Percentiles rank a stretch among this genome's conserved stretches.
These are phyloP conservation scores for Ichneumon xanthorius DNA, from an alignment of 2,888 invertebrate species.

Conservation along the genomic window DNA sequence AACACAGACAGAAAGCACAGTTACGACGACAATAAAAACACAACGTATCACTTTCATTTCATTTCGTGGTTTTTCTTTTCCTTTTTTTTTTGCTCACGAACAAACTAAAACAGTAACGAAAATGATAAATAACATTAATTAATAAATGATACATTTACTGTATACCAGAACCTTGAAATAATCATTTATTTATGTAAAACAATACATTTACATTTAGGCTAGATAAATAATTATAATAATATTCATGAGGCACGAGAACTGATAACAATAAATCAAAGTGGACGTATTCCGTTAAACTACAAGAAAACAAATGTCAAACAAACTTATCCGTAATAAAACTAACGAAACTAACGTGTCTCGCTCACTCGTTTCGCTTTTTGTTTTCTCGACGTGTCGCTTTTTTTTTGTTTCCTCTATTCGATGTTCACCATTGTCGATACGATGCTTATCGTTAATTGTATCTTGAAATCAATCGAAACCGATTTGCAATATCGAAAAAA, in stretches of 20 bases:
- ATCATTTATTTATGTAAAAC: slow-evolving; percentile 78
- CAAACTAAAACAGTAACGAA: slow-evolving; percentile 44
- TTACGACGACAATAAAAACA: slow-evolving; percentile 73
- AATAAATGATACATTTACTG: slow-evolving; percentile 65
- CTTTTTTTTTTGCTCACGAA: slow-evolving; percentile 53
- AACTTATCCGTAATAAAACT: slow-evolving; percentile 39
- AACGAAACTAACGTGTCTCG: slow-evolving; percentile 33
- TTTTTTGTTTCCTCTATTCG: not conserved
- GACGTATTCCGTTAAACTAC: slow-evolving; percentile 10
- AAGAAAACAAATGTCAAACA: slow-evolving; percentile 37
- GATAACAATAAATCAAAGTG: slow-evolving; percentile 67
- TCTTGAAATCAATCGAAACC: slow-evolving; percentile 19
- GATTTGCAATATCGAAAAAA: slow-evolving; percentile 34
- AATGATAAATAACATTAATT: slow-evolving; percentile 44
- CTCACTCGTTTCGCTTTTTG: slow-evolving; percentile 4
- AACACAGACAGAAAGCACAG: slow-evolving; percentile 80
- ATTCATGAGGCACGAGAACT: slow-evolving; percentile 71
- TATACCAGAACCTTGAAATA: slow-evolving; percentile 75
- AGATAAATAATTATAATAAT: slow-evolving; percentile 77
- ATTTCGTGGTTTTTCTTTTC: slow-evolving; percentile 38
- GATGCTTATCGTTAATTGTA: slow-evolving; percentile 23
- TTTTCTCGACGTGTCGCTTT: not conserved
- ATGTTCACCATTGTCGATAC: slow-evolving; percentile 6
- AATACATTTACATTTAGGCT: slow-evolving; percentile 77
- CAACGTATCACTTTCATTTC: slow-evolving; percentile 35